phyloP scores from a whole-genome alignment of 2,797 vertebrate genomes.

The Dendrocincla tyrannina region DNA sequence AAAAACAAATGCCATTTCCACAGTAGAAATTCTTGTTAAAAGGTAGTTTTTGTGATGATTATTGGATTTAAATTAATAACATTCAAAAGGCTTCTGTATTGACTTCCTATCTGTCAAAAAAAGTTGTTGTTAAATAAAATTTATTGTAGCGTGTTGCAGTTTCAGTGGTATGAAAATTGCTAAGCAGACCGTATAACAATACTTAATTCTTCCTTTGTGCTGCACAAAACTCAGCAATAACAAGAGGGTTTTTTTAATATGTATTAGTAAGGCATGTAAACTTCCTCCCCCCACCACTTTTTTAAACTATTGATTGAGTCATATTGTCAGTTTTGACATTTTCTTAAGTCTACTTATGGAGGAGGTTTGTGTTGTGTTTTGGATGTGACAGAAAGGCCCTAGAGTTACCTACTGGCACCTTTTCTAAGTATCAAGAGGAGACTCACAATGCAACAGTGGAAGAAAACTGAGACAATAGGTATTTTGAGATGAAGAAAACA shows the following conservation, averaged over 20 bases:
- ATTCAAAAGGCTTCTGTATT: neutral
- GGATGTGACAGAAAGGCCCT: neutral
- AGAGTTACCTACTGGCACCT: neutral
- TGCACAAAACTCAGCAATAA: neutral
- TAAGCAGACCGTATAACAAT: neutral
- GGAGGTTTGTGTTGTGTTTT: neutral
- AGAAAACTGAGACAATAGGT: neutral
- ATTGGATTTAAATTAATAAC: neutral
- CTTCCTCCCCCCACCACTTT: neutral
- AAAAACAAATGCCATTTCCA: neutral
- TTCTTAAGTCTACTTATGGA: neutral
- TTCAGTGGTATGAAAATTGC: neutral
- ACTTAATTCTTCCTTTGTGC: neutral
- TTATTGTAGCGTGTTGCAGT: neutral
- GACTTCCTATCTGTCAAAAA: neutral
- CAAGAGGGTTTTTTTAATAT: neutral
- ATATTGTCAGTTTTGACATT: neutral
- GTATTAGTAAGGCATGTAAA: neutral
- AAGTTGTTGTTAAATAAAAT: neutral
- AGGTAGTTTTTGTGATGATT: neutral
- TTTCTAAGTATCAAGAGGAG: neutral
- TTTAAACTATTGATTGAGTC: neutral
- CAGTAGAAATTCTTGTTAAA: neutral
- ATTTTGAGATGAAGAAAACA: neutral
- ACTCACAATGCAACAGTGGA: neutral